These are phyloP conservation scores for Lepidurus couesii DNA, from an alignment of 1,140 invertebrate species.

Conservation along the genomic window DNA sequence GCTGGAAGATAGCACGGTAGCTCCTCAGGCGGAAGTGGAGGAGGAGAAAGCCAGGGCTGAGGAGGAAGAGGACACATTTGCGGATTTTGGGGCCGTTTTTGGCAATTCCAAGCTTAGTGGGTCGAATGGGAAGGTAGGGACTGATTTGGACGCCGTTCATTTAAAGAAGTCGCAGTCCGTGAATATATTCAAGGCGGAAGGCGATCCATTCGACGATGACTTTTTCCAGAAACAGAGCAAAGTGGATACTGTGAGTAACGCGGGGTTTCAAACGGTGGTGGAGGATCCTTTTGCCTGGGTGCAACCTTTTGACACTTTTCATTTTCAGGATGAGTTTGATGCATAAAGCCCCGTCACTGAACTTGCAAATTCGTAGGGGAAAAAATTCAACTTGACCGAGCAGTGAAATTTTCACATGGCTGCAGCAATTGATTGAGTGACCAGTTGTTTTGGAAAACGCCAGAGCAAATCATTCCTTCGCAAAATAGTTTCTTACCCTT, in stretches of 20 bases:
- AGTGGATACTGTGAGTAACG: constrained; percentile 23
- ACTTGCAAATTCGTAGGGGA: background rate
- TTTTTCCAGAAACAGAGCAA: constrained; percentile 58
- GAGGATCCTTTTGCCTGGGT: constrained; percentile 40
- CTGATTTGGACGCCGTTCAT: constrained; percentile 43
- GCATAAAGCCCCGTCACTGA: background rate
- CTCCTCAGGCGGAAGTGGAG: background rate
- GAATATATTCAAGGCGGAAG: constrained; percentile 72
- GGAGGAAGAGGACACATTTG: constrained; percentile 30
- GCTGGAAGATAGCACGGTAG: background rate
- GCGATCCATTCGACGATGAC: constrained; percentile 78
- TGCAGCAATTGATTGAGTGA: constrained; percentile 5
- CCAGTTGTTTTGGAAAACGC: background rate
- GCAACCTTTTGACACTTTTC: constrained; percentile 42
- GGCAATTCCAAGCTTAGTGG: constrained; percentile 43
- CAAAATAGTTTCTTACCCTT: background rate
- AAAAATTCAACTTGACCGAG: background rate
- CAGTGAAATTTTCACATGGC: background rate
- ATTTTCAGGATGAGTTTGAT: constrained; percentile 44
- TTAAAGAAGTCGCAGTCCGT: constrained; percentile 79
- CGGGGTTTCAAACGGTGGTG: constrained; percentile 29
- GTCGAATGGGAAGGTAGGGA: constrained; percentile 14
- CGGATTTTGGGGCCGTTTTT: constrained; percentile 31
- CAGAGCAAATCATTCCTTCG: constrained; percentile 19
- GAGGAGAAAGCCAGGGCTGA: constrained; percentile 20